Conservation (phyloP, 2,113 vertebrate genomes). For the Gambusia holbrooki region DNA sequence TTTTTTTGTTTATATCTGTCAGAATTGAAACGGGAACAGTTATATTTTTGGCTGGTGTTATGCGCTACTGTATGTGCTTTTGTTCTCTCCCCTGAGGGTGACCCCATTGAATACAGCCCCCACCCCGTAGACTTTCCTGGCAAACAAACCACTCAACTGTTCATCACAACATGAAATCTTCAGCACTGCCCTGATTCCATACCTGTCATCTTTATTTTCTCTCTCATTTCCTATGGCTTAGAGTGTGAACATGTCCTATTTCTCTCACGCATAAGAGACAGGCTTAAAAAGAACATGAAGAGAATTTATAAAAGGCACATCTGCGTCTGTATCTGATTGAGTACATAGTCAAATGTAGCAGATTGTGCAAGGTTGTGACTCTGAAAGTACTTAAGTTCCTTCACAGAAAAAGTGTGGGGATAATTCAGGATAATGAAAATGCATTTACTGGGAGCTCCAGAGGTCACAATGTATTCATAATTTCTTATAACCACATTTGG, state of each 20-base stretch:
- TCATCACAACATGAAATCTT: slow-evolving; percentile 43
- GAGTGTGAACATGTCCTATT: slow-evolving; percentile 31
- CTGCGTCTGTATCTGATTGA: slow-evolving; percentile 23
- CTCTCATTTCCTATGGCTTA: slow-evolving; percentile 21
- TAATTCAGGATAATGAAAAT: slow-evolving; percentile 60
- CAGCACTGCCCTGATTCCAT: slow-evolving; percentile 18
- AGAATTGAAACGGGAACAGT: slow-evolving; percentile 1
- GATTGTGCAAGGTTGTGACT: slow-evolving; percentile 25
- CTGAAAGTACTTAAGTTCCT: slow-evolving; percentile 28
- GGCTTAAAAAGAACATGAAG: slow-evolving; percentile 12
- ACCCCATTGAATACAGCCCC: slow-evolving; percentile 33
- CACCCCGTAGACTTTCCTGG: slow-evolving; percentile 3
- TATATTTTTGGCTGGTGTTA: slow-evolving; percentile 8
- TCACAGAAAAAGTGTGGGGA: slow-evolving; percentile 31
- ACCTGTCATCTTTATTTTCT: slow-evolving; percentile 30
- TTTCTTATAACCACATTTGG: slow-evolving; percentile 66
- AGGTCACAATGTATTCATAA: slow-evolving; percentile 63
- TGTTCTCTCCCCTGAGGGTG: slow-evolving; percentile 13
- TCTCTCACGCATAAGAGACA: slow-evolving; percentile 10
- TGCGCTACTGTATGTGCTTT: slow-evolving; percentile 2
- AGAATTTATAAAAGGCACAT: slow-evolving; percentile 25
- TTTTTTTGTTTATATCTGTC: not conserved
- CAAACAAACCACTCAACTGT: slow-evolving; percentile 22
- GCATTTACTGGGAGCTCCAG: slow-evolving; percentile 38
- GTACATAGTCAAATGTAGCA: slow-evolving; percentile 18